Evolutionary conservation across 1,140 invertebrate species (phyloP), one percentile per base, ranked within the genome.

Genomic region (Zeugodacus cucurbitae): DNA sequence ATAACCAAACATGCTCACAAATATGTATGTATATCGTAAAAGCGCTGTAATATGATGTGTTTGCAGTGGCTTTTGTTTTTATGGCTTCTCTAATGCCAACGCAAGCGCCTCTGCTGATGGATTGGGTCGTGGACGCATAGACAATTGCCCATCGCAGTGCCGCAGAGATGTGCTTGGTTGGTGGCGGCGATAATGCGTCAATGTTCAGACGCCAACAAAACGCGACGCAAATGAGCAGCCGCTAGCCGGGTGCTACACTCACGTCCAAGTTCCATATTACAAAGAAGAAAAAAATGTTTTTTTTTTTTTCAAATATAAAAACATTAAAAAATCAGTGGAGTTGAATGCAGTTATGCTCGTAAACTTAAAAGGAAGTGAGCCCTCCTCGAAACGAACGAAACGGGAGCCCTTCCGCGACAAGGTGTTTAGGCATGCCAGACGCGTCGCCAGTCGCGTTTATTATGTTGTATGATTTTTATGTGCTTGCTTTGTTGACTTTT

Each of bases 391-490:
- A n/a, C n/a, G n/a, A n/a, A n/a, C n/a, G n/a, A n/a, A 22, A 74
- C 34, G 34, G 34, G 34, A 37, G 67, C 67, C 17, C 67, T 74
- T 74, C 32, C 67, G 67, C 7, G 67, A 1, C 34, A 1, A 1
- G 7, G 67, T 32, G 20, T 74, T 74, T 7, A 37, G 34, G 5
- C 22, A 74, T 74, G 0, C 67, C 37, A 74, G 67, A 41, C 67
- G 67, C 67, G 67, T 74, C 67, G 67, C 34, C 67, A 74, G 67
- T 41, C 14, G 10, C 32, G 67, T 37, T 74, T 37, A 37, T 37
- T 74, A 74, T 74, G 34, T 74, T 74, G 32, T 74, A 34, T 74
- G 67, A 74, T 74, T 74, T 74, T 74, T 74, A 74, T 74, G 67
- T 74, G 41, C 67, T 41, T 22, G 14, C 67, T 41, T 74, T 74